Conservation (phyloP, 2,888 invertebrate genomes). For the Dyspetes luteomarginatus region DNA sequence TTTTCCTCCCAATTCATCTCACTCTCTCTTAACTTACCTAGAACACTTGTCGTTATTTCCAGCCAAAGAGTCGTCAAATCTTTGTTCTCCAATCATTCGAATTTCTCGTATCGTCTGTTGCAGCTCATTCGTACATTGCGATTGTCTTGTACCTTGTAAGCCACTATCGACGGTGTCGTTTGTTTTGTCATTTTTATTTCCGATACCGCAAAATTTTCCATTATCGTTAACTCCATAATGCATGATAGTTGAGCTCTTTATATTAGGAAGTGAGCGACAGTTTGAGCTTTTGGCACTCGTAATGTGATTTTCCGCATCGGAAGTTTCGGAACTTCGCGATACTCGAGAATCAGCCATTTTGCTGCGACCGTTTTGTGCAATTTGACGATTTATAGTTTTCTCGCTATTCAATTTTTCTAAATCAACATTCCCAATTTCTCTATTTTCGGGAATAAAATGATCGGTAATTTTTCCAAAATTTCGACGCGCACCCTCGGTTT, state of each 20-base stretch:
- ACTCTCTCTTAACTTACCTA: constrained; percentile 68
- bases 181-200: background rate
- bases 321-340: constrained; percentile 29
- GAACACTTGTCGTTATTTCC: constrained; percentile 71
- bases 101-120: constrained; percentile 53
- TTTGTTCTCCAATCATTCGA: constrained; percentile 29
- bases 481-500: constrained; percentile 18
- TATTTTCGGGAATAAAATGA: background rate
- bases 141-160: constrained; percentile 33
- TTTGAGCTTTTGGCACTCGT: constrained; percentile 22
- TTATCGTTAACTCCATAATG: constrained; percentile 17
- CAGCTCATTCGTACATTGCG: constrained; percentile 33
- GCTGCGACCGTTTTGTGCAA: background rate
- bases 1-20: background rate
- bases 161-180: constrained; percentile 41
- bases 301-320: constrained; percentile 9
- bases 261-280: constrained; percentile 47
- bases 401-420: background rate
- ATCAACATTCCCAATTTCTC: background rate
- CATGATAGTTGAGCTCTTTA: constrained; percentile 28
- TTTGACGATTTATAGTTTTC: background rate
- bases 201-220: background rate
- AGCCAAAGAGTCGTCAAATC: constrained; percentile 52
- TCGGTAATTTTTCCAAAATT: constrained; percentile 30
- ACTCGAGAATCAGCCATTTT: constrained; percentile 5